phyloP scores from a whole-genome alignment of 2,888 invertebrate species.

The Germaria angustata region DNA sequence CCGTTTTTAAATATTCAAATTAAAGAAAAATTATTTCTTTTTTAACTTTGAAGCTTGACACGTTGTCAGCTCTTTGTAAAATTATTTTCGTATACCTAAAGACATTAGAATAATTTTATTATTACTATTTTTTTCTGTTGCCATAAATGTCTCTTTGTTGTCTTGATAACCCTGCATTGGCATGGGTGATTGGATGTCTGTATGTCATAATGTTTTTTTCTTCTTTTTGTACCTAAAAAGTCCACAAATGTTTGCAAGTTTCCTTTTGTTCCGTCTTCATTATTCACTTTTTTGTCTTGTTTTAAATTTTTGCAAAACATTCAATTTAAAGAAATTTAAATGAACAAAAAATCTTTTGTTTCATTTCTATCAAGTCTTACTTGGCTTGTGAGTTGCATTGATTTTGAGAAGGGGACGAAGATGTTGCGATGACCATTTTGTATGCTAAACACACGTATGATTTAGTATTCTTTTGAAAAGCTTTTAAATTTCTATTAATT shows the following conservation, averaged over 20 bases:
- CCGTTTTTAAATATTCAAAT: too few species aligned
- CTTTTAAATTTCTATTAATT: constrained; percentile 53
- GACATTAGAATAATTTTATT: too few species aligned
- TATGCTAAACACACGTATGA: constrained; percentile 43
- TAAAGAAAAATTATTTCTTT: too few species aligned
- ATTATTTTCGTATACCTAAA: not conserved
- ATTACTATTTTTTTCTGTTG: not conserved
- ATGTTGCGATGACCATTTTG: constrained; percentile 16
- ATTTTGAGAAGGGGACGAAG: not conserved
- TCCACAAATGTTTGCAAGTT: constrained; percentile 15
- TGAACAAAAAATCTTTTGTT: constrained; percentile 39
- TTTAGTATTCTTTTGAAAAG: constrained; percentile 40
- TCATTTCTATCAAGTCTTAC: constrained; percentile 21
- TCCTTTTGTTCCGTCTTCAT: constrained; percentile 24
- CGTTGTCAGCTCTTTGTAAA: not conserved
- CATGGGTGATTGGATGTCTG: not conserved
- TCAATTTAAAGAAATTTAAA: constrained; percentile 50
- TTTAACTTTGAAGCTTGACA: not conserved
- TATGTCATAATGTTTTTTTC: not conserved
- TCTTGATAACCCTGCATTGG: constrained; percentile 7
- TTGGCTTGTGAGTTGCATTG: not conserved
- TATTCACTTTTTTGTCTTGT: constrained; percentile 3
- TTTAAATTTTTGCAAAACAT: constrained; percentile 34
- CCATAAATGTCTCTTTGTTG: constrained; percentile 16
- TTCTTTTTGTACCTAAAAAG: not conserved